phyloP scores from a whole-genome alignment of 2,888 invertebrate species.

The Melangyna quadrimaculata region DNA sequence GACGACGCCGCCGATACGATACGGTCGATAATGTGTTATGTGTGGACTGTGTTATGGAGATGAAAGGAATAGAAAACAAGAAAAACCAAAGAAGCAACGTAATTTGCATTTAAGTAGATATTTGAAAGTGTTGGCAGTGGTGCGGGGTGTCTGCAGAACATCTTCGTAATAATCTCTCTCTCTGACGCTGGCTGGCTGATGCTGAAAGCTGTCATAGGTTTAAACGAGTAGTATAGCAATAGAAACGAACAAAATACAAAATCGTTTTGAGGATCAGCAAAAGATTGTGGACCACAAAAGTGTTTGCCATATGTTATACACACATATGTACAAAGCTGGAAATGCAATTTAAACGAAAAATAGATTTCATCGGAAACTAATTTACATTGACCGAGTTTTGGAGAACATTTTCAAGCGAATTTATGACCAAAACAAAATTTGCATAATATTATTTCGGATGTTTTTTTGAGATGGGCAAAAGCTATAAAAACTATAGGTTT shows the following conservation, averaged over 20 bases:
- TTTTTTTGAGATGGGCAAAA: background rate
- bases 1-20: background rate
- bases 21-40: background rate
- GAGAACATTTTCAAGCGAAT: background rate
- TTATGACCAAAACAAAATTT: conserved; percentile 5
- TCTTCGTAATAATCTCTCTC: conserved; percentile 4
- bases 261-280: background rate
- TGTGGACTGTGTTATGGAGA: background rate
- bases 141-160: background rate
- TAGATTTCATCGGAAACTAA: conserved; percentile 20
- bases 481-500: background rate
- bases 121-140: background rate
- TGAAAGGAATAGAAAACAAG: conserved; percentile 16
- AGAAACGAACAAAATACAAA: background rate
- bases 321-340: too few species aligned
- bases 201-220: background rate
- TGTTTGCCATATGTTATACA: conserved; percentile 2
- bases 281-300: conserved; percentile 4
- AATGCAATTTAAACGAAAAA: conserved; percentile 17
- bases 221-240: too few species aligned
- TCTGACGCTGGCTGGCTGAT: background rate
- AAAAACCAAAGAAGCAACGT: conserved; percentile 3
- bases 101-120: conserved; percentile 34
- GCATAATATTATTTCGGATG: background rate
- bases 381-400: conserved; percentile 18